These are phyloP conservation scores for human (Homo sapiens) DNA, from an alignment of 2,113 vertebrate species.

Conservation along the genomic window GRCh38 chr4:66284501-66285000, in stretches of 20 bases:
- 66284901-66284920: not conserved
- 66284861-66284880: not conserved
- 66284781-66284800: not conserved
- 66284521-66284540: not conserved
- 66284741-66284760: not conserved
- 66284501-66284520: too few relatives aligned
- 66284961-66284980: too few relatives aligned
- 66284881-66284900: not conserved
- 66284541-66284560: not conserved
- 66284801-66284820: not conserved
- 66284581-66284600: not conserved
- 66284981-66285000: too few relatives aligned
- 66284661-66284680: not conserved
- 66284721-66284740: not conserved
- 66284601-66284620: not conserved
- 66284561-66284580: not conserved
- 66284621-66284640: not conserved
- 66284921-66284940: too few relatives aligned
- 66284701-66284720: not conserved
- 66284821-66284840: not conserved
- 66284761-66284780: not conserved
- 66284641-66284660: not conserved
- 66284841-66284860: not conserved
- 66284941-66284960: too few relatives aligned
- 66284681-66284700: not conserved